Evolutionary conservation across 2,888 invertebrate species (phyloP).

Genomic region (Morpho achilles): DNA sequence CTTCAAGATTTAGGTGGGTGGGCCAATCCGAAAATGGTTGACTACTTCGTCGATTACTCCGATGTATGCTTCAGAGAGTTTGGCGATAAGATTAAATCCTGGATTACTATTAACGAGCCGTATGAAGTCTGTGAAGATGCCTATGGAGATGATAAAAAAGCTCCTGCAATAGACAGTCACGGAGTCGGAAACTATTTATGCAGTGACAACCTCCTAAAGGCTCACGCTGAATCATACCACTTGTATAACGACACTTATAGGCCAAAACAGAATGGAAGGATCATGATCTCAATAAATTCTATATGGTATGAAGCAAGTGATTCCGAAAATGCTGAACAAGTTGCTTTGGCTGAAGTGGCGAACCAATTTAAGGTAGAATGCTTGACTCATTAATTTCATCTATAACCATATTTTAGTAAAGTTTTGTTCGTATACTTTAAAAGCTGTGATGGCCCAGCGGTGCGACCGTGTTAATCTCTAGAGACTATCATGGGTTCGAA

Average conservation of each 20-base stretch:
- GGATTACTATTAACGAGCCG: slow-evolving; percentile 86
- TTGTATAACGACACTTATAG: slow-evolving; percentile 81
- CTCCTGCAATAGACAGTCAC: slow-evolving; percentile 74
- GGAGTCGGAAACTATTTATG: slow-evolving; percentile 82
- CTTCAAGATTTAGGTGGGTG: slow-evolving; percentile 79
- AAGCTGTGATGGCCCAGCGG: no score
- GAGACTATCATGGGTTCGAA: no score
- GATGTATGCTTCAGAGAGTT: slow-evolving; percentile 75
- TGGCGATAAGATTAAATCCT: slow-evolving; percentile 79
- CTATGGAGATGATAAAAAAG: slow-evolving; percentile 73
- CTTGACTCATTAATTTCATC: no score
- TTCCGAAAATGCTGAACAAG: slow-evolving; percentile 58
- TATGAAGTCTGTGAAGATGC: slow-evolving; percentile 74
- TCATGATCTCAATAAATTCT: slow-evolving; percentile 76
- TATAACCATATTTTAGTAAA: no score
- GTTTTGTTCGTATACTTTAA: no score
- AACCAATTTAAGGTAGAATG: slow-evolving; percentile 69
- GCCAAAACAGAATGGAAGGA: slow-evolving; percentile 71
- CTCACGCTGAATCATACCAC: slow-evolving; percentile 83
- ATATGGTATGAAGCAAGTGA: slow-evolving; percentile 75
- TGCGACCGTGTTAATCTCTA: no score
- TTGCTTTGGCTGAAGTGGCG: slow-evolving; percentile 67
- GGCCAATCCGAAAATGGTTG: slow-evolving; percentile 73
- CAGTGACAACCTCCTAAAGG: slow-evolving; percentile 81
- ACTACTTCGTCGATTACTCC: slow-evolving; percentile 78